Percentiles rank a stretch among this genome's conserved stretches.
Evolutionary conservation across 2,797 vertebrate genomes (phyloP).

Genomic region (Sebastolobus alascanus): DNA sequence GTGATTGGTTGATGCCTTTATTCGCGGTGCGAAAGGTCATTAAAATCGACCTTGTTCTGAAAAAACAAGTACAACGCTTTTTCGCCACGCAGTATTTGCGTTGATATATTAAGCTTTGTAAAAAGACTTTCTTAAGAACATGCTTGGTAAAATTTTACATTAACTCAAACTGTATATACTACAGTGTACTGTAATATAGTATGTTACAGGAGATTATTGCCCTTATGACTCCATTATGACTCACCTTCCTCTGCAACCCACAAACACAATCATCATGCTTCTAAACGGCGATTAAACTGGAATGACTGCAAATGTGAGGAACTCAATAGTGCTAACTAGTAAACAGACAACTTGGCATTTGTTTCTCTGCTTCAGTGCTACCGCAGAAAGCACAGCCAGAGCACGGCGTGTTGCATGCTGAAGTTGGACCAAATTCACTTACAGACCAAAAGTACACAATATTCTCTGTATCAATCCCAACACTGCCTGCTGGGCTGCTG

Average conservation of each 20-base stretch:
- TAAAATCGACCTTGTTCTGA: no score
- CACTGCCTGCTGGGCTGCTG: conserved; percentile 41
- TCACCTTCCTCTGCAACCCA: neutral
- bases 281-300: conserved; percentile 28
- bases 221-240: conserved; percentile 14
- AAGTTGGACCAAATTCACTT: conserved; percentile 37
- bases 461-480: conserved; percentile 38
- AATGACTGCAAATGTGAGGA: conserved; percentile 43
- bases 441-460: conserved; percentile 41
- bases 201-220: conserved; percentile 3
- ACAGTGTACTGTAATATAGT: neutral
- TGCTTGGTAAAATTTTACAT: neutral
- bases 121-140: neutral
- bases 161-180: neutral
- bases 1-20: no score
- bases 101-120: neutral
- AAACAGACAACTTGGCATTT: conserved; percentile 53
- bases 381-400: conserved; percentile 42
- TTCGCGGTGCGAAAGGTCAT: no score
- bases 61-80: no score
- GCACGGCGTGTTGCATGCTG: conserved; percentile 19
- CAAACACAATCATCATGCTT: conserved; percentile 10
- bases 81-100: no score
- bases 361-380: conserved; percentile 28
- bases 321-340: conserved; percentile 39